Conservation (phyloP, 2,888 invertebrate genomes). For the Scrobipalpa costella region DNA sequence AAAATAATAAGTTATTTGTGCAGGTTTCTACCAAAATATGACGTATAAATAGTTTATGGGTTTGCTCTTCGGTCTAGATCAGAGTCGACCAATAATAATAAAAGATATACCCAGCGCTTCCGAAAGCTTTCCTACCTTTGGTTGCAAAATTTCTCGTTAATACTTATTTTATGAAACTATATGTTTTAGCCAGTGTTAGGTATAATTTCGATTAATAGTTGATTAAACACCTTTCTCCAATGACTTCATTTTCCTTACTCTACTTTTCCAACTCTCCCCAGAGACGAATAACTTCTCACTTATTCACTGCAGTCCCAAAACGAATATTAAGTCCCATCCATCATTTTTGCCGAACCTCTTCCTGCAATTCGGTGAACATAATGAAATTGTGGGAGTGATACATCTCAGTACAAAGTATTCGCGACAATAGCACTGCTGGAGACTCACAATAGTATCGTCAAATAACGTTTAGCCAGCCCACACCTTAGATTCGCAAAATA, state of each 20-base stretch:
- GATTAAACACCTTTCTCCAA: conserved; percentile 5
- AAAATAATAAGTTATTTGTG: no score
- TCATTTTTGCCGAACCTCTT: conserved; percentile 61
- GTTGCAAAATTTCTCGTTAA: no score
- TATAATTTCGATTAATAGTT: background rate
- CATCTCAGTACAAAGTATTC: conserved; percentile 55
- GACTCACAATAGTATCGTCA: conserved; percentile 77
- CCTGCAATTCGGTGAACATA: conserved; percentile 67
- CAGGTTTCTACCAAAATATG: no score
- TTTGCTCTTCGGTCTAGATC: no score
- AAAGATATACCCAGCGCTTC: no score
- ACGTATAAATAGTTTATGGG: no score
- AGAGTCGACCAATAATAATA: no score
- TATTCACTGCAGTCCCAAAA: conserved; percentile 45
- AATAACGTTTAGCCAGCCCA: conserved; percentile 80
- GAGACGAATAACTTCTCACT: conserved; percentile 73
- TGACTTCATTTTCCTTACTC: background rate
- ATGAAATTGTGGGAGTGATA: conserved; percentile 79
- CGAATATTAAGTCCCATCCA: conserved; percentile 61
- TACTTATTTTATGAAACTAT: no score
- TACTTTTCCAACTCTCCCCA: conserved; percentile 46
- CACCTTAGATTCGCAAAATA: conserved; percentile 80
- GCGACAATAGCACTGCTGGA: conserved; percentile 70
- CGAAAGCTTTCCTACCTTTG: no score
- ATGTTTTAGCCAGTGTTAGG: no score